These are phyloP conservation scores for Meghimatium bilineatum DNA, from an alignment of 2,888 invertebrate genomes.

Conservation along the genomic window DNA sequence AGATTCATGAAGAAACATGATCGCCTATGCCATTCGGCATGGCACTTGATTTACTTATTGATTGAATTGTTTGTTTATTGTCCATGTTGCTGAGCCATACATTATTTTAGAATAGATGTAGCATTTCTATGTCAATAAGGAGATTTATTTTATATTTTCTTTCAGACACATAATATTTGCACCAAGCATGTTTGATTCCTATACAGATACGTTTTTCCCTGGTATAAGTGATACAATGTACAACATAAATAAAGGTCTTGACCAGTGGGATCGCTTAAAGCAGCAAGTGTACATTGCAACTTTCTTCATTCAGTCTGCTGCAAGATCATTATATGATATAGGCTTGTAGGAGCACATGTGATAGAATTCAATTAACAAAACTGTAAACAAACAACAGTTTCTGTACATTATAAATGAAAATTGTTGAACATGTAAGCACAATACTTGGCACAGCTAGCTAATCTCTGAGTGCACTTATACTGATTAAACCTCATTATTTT, in stretches of 20 bases:
- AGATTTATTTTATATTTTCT: background rate
- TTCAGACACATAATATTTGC: constrained; percentile 75
- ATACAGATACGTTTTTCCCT: constrained; percentile 65
- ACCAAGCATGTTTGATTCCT: constrained; percentile 59
- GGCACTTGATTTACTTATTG: no score
- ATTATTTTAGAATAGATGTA: no score
- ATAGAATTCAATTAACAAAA: background rate
- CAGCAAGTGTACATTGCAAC: constrained; percentile 63
- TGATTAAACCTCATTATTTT: no score
- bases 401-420: no score
- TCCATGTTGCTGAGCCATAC: no score
- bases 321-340: constrained; percentile 58
- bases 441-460: no score
- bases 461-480: no score
- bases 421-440: no score
- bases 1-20: no score
- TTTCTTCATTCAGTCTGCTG: constrained; percentile 61
- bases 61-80: no score
- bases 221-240: constrained; percentile 68
- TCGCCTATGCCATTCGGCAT: no score
- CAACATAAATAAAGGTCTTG: constrained; percentile 54
- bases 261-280: constrained; percentile 62
- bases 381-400: no score
- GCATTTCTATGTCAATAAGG: background rate
- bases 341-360: constrained; percentile 50